These are phyloP conservation scores for Caradrina clavipalpis DNA, from an alignment of 2,888 invertebrate genomes.

Conservation along the genomic window DNA sequence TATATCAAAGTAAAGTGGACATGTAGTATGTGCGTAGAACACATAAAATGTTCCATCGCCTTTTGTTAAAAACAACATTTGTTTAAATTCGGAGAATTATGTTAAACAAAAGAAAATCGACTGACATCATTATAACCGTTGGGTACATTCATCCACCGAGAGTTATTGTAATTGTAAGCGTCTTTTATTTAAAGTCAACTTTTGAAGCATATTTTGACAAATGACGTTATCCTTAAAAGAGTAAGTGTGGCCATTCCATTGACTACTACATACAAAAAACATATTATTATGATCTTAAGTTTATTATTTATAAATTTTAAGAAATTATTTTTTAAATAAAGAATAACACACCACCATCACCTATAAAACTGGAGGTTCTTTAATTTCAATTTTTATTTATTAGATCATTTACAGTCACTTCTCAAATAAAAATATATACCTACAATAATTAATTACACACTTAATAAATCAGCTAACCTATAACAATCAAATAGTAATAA, in stretches of 20 bases:
- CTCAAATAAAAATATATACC: no score
- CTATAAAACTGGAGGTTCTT: no score
- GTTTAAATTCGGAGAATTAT: slow-evolving; percentile 42
- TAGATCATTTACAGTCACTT: no score
- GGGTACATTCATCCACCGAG: slow-evolving; percentile 14
- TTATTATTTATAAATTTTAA: no score
- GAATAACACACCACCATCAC: no score
- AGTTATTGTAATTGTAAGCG: slow-evolving; percentile 47
- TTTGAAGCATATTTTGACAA: slow-evolving; percentile 33
- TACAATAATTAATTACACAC: no score
- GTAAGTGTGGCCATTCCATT: slow-evolving; percentile 16
- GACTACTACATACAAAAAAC: not conserved
- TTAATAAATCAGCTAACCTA: no score
- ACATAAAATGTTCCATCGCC: slow-evolving; percentile 12
- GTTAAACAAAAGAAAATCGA: slow-evolving; percentile 46
- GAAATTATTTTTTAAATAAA: no score
- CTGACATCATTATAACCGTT: slow-evolving; percentile 35
- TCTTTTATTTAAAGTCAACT: slow-evolving; percentile 28
- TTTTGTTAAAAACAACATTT: slow-evolving; percentile 36
- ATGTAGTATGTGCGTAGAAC: slow-evolving; percentile 6
- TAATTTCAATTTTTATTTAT: no score
- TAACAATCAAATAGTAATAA: no score
- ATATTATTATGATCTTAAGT: no score
- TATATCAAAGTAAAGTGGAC: slow-evolving; percentile 10
- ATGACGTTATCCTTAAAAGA: not conserved